phyloP scores from a whole-genome alignment of 2,113 vertebrate species.

The Eulemur macaco region DNA sequence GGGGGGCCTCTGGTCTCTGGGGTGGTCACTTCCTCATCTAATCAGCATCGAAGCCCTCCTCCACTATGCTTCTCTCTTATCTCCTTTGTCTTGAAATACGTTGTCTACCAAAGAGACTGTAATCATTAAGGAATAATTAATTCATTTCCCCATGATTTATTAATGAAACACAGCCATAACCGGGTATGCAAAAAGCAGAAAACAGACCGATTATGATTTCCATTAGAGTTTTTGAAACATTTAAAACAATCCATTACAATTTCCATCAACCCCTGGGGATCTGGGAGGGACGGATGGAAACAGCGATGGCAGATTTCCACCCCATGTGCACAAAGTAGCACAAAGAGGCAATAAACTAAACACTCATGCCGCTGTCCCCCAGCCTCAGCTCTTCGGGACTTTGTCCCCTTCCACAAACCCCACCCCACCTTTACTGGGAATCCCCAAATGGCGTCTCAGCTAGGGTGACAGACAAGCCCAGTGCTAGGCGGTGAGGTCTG shows the following conservation, averaged over 20 bases:
- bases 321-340: background rate
- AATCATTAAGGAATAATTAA: constrained; percentile 71
- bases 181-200: constrained; percentile 43
- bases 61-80: background rate
- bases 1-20: background rate
- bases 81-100: background rate
- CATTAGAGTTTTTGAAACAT: constrained; percentile 69
- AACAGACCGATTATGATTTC: constrained; percentile 54
- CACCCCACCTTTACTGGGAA: background rate
- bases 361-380: background rate
- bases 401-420: background rate
- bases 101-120: constrained; percentile 40
- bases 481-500: background rate
- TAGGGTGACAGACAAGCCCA: background rate
- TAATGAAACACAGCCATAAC: constrained; percentile 61
- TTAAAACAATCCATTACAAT: constrained; percentile 56
- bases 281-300: background rate
- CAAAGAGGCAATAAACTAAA: background rate
- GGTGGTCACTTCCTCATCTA: background rate
- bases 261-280: background rate
- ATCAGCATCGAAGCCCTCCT: background rate
- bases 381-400: background rate
- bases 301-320: background rate
- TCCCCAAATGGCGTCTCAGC: background rate
- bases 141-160: constrained; percentile 72